Evolutionary conservation across 2,888 invertebrate species (phyloP), one percentile per base, ranked within the genome.

Genomic region (Caenorhabditis wallacei): DNA sequence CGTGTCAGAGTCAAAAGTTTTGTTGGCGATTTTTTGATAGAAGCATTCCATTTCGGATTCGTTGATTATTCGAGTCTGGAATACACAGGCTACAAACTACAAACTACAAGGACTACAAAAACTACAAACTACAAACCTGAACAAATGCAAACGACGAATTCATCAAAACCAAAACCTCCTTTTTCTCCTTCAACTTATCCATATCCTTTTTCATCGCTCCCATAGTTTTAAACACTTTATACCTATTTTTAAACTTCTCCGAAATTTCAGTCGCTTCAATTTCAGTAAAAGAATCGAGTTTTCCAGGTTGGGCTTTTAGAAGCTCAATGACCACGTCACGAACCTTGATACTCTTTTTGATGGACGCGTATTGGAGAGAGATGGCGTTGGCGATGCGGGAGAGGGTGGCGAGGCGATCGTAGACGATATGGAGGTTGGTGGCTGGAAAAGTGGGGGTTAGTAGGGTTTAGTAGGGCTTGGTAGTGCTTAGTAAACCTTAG

Each of bases 361-460:
- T 26, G 0, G 30, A 46, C 0, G 18, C 63, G 11, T 46, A 16
- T 48, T 64, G 63, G 11, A 64, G 63, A n/a, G 48, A 8, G 13
- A 64, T 64, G 30, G 63, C 63, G 20, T n/a, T 48, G 48, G 63
- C 48, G 63, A 64, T 48, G 13, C 63, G 63, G 30, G 63, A 30
- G n/a, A 64, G n/a, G 10, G n/a, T 46, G n/a, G 63, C 63, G 1
- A 64, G 48, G 4, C 22, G 26, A 4, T 30, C n/a, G 48, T 64
- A 64, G 48, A 48, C 63, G 18, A 48, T 30, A 10, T 5, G 16
- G 3, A 64, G 48, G 13, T n/a, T n/a, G 35, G 63, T 20, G 18
- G 8, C 63, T 64, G 48, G 20, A 64, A 64, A 48, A 43, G 3
- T 30, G 30, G n/a, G n/a, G n/a, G n/a, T n/a, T 30, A 30, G 30